Base-by-base conservation (phyloP, 2,888 invertebrate species). In the Drosophila trichaetosa region DNA sequence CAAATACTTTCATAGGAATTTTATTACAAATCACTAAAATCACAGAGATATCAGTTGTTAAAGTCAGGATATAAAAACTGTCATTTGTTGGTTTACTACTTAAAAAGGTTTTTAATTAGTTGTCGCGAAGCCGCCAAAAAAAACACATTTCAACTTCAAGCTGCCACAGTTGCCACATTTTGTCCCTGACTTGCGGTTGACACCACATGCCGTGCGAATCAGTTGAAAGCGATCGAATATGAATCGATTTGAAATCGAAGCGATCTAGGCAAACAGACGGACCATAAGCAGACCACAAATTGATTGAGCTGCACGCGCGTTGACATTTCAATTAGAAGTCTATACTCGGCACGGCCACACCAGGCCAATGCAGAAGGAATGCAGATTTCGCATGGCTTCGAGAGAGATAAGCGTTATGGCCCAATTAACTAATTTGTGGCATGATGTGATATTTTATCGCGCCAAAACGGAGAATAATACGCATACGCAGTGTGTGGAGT, bases 301-400 rank as follows among this genome's bases (percentile, higher is more conserved):
- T 82, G 83, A 88, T 86, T 90, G 86, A 88, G 90, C 82, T 82
- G 85, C 82, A 71, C 67, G 77, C 65, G 85, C 79, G 90, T 74
- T 90, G 89, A 90, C 83, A 87, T 87, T 87, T 90, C 77, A 87
- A 86, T 89, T 86, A 83, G 87, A 90, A 86, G 76, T 77, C 75
- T 71, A 67, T 48, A 33, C 42, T 46, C 24, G 24, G 46, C 21
- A 24, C n/a, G 61, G 59, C 66, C 53, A 46, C 53, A 5, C 56
- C 46, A 31, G 51, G 38, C 42, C 61, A 57, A 59, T 52, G 63
- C 58, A 70, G 64, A 69, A 73, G 61, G 84, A 76, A 83, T 77
- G 89, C 67, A 60, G 87, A 69, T 67, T 60, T 42, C 71, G 69
- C 72, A 71, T 83, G 66, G 65, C 64, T 63, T 34, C 5, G 46